Base-by-base conservation (phyloP, 2,797 vertebrate species). In the Ctenosaura bakeri region DNA sequence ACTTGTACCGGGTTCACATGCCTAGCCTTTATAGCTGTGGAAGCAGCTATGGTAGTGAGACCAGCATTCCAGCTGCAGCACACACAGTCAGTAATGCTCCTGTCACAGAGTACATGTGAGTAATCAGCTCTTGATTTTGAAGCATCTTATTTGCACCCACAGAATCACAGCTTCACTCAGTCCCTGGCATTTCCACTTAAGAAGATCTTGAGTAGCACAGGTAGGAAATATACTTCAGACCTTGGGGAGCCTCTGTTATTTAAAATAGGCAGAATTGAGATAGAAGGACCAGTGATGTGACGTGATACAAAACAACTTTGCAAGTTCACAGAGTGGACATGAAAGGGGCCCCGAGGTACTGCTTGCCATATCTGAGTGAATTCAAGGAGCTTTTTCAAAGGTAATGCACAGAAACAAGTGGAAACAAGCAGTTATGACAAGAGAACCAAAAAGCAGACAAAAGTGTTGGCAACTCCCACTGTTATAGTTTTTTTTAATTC, bases 61-160 rank as follows among this genome's bases (percentile, higher is more conserved):
- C 98, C 95, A 99, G 99, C 97, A 98, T 99, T 93, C 99, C 98
- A 0, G 98, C 99, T 0, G 98, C 99, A 0, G 99, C 99, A 20
- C 99, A 99, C 97, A 99, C 99, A 0, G 99, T 99, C 98, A 99
- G 98, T 98, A 99, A 99, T 26, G 99, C 99, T 16, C 99, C 99
- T 0, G 99, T 99, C 95, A 99, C 99, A 0, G 99, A 99, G 96
- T 99, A 99, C 98, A 99, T 99, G 99, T 99, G 97, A 98, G 99
- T 98, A 95, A 74, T 90, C 6, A 46, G 24, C 1, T 16, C 14
- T 9, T 1, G 1, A 24, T 24, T 16, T 1, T 4, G 5, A 26
- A 46, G 35, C 32, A 10, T 3, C 20, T 14, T 10, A 35, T 56
- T 59, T n/a, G 59, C 14, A 1, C 5, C 14, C 46, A 29, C 12